A percentile compares a stretch with the other conserved stretches of the same genome.
Conservation (phyloP, 2,888 invertebrate species). For the Andricus curvator region DNA sequence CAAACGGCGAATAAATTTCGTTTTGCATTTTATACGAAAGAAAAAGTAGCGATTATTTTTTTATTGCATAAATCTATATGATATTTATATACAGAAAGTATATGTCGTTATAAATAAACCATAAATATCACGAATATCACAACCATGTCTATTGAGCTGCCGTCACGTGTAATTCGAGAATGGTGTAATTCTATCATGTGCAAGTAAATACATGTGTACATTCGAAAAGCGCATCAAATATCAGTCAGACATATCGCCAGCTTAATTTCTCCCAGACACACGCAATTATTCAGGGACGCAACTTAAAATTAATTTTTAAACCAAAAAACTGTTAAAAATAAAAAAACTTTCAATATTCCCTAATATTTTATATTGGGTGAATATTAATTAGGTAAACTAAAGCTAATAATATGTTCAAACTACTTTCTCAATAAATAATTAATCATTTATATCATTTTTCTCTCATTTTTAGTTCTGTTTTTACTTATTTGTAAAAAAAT, state of each 20-base stretch:
- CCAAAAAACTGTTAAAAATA: background rate
- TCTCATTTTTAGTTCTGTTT: too few species aligned
- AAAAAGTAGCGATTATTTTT: constrained; percentile 7
- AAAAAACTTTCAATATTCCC: background rate
- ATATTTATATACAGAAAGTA: background rate
- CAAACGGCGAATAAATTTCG: background rate
- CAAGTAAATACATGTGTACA: constrained; percentile 49
- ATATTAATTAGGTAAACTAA: background rate
- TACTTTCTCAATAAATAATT: background rate
- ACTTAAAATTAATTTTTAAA: background rate
- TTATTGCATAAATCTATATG: constrained; percentile 5
- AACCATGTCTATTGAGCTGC: constrained; percentile 28
- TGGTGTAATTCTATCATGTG: constrained; percentile 55
- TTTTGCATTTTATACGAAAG: background rate
- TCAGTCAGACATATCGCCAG: constrained; percentile 10
- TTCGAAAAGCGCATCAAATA: constrained; percentile 47
- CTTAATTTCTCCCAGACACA: constrained; percentile 8
- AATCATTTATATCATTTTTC: too few species aligned
- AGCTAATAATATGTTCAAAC: background rate
- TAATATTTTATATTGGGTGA: background rate
- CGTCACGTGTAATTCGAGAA: constrained; percentile 20
- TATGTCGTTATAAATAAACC: constrained; percentile 12
- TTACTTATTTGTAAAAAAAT: background rate
- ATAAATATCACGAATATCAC: constrained; percentile 31
- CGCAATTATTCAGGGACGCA: constrained; percentile 12